Evolutionary conservation across 1,140 invertebrate species (phyloP).

Genomic region (Zaprionus ornatus): DNA sequence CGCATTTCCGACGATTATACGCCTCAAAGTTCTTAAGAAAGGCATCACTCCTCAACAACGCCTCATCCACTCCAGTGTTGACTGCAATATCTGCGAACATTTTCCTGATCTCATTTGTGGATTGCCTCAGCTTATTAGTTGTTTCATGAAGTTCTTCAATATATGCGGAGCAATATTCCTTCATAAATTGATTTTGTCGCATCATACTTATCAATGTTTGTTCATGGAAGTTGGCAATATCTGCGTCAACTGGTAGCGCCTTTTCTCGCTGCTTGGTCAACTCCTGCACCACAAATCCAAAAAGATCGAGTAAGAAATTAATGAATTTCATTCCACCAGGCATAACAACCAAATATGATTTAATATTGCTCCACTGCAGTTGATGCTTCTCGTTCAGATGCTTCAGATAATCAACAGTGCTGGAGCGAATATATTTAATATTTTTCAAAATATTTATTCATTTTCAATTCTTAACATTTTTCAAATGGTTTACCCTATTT

Average conservation of each 20-base stretch:
- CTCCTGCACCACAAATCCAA: conserved; percentile 68
- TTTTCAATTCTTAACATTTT: no score
- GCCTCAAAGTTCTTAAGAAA: conserved; percentile 58
- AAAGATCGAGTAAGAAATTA: conserved; percentile 68
- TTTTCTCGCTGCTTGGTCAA: conserved; percentile 67
- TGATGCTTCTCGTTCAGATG: conserved; percentile 77
- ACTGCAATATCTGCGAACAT: conserved; percentile 30
- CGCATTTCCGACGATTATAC: conserved; percentile 35
- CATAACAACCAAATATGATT: conserved; percentile 79
- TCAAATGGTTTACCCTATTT: no score
- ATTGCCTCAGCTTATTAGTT: conserved; percentile 15
- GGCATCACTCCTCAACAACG: conserved; percentile 34
- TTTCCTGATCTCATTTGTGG: conserved; percentile 29
- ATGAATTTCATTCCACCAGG: conserved; percentile 82
- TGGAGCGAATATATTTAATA: no score
- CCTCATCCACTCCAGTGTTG: conserved; percentile 30
- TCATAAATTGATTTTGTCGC: conserved; percentile 52
- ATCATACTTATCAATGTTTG: conserved; percentile 50
- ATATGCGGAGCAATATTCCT: conserved; percentile 66
- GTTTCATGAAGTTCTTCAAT: conserved; percentile 46
- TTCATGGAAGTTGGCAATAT: conserved; percentile 9
- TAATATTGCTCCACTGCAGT: conserved; percentile 70
- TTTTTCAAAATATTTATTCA: no score
- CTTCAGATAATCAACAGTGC: conserved; percentile 76
- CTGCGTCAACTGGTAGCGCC: conserved; percentile 20